A percentile compares a stretch with the other conserved stretches of the same genome.
These are phyloP conservation scores for Spicauda simplicius DNA, from an alignment of 2,888 invertebrate species.

Conservation along the genomic window DNA sequence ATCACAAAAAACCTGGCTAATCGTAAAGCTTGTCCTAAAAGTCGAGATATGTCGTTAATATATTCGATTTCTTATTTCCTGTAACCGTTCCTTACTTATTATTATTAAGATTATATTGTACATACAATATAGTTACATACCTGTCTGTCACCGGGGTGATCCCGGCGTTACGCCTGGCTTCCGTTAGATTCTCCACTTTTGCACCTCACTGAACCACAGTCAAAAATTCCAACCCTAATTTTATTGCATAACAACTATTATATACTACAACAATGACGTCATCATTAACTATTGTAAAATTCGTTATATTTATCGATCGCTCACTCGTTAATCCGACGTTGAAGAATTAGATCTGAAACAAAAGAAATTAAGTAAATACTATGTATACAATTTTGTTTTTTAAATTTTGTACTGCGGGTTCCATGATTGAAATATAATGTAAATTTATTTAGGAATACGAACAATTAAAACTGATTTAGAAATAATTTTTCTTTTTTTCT, in stretches of 20 bases:
- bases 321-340: conserved; percentile 39
- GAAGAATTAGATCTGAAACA: conserved; percentile 68
- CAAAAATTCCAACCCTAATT: conserved; percentile 40
- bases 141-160: conserved; percentile 75
- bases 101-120: too few species aligned
- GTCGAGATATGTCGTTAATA: too few species aligned
- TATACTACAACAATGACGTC: conserved; percentile 20
- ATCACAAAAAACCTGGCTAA: too few species aligned
- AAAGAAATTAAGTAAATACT: conserved; percentile 44
- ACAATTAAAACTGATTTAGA: too few species aligned
- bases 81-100: too few species aligned
- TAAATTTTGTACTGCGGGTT: too few species aligned
- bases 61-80: too few species aligned
- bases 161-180: conserved; percentile 65
- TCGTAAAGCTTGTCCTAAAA: too few species aligned
- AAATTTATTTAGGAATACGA: too few species aligned
- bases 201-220: conserved; percentile 52
- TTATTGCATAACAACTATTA: neutral
- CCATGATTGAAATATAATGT: too few species aligned
- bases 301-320: conserved; percentile 43
- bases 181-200: conserved; percentile 75
- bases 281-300: conserved; percentile 37
- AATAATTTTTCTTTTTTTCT: too few species aligned
- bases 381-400: too few species aligned
- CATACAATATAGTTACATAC: conserved; percentile 56